Conservation (phyloP, 2,888 invertebrate genomes). For the Tuberolachnus salignus region DNA sequence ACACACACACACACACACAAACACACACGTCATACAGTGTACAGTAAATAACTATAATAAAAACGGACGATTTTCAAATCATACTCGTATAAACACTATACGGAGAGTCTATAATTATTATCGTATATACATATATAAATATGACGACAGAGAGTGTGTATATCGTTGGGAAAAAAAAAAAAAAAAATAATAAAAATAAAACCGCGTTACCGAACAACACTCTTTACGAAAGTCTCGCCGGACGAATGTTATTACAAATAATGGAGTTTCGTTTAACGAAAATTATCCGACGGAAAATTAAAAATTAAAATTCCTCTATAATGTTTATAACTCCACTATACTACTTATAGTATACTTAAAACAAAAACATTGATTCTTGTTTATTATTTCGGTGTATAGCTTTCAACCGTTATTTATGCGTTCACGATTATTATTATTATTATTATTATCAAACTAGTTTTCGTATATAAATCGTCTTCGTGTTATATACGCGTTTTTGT, state of each 20-base stretch:
- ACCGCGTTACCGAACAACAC: constrained; percentile 6
- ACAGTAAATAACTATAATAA: too few species aligned
- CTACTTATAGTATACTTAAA: background rate
- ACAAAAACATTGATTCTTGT: background rate
- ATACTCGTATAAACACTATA: too few species aligned
- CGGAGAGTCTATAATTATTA: too few species aligned
- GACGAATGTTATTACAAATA: background rate
- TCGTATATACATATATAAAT: too few species aligned
- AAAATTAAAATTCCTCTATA: background rate
- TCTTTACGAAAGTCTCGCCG: background rate
- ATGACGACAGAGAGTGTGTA: too few species aligned
- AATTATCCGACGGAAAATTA: background rate
- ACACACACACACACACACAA: too few species aligned
- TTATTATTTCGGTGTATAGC: background rate
- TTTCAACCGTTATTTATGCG: background rate
- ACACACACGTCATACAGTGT: too few species aligned
- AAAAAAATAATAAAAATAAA: too few species aligned
- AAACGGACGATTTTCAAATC: too few species aligned
- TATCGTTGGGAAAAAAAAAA: too few species aligned
- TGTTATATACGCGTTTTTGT: background rate
- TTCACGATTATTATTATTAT: background rate
- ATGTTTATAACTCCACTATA: background rate
- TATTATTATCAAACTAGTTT: constrained; percentile 7
- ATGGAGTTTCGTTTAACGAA: background rate
- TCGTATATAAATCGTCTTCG: background rate